These are phyloP conservation scores for Podarcis muralis DNA, from an alignment of 2,113 vertebrate species.

Conservation along the genomic window DNA sequence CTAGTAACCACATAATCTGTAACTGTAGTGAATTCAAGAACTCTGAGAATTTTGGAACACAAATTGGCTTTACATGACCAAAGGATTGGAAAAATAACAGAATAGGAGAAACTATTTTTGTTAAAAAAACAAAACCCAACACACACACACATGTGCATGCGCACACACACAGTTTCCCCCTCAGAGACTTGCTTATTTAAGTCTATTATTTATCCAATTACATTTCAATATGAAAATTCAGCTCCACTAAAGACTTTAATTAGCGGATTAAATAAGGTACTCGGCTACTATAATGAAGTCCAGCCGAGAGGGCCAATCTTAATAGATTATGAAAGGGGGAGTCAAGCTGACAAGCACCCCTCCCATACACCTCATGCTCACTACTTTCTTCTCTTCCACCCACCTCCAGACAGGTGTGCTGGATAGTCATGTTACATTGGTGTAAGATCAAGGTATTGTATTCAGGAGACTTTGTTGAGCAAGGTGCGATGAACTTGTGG, in stretches of 20 bases:
- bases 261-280: constrained; percentile 10
- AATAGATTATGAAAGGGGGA: not conserved
- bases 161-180: not conserved
- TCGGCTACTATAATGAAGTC: not conserved
- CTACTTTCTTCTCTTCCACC: not conserved
- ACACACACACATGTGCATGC: rapidly evolving
- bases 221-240: constrained; percentile 3
- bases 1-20: not conserved
- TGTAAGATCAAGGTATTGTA: not conserved
- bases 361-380: too few species aligned
- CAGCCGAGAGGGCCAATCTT: not conserved
- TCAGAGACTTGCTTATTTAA: not conserved
- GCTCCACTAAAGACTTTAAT: constrained; percentile 18
- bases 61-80: not conserved
- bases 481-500: not conserved
- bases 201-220: constrained; percentile 23
- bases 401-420: not conserved
- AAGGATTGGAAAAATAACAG: not conserved
- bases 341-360: not conserved
- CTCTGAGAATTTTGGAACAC: not conserved
- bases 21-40: not conserved
- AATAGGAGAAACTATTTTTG: not conserved
- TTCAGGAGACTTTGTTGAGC: not conserved
- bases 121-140: not conserved
- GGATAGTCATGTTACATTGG: not conserved